phyloP scores from a whole-genome alignment of 2,797 vertebrate species.

The Odontamblyopus lacepedii region DNA sequence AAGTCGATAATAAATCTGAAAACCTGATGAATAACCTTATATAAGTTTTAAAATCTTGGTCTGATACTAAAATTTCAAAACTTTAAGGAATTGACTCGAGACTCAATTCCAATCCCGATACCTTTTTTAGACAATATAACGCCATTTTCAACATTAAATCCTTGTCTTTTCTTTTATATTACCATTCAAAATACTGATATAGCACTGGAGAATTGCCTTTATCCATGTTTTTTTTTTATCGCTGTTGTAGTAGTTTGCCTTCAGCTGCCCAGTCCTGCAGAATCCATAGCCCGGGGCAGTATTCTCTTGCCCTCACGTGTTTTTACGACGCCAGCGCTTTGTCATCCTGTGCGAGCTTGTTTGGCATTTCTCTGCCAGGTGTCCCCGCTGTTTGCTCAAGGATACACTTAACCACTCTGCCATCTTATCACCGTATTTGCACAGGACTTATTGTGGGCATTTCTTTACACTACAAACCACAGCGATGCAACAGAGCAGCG shows the following conservation, averaged over 20 bases:
- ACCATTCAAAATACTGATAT: too few species aligned
- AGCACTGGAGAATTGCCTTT: too few species aligned
- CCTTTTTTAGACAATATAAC: too few species aligned
- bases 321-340: conserved; percentile 3
- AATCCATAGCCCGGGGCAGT: not conserved
- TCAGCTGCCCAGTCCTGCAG: not conserved
- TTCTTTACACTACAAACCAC: conserved; percentile 8
- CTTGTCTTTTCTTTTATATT: too few species aligned
- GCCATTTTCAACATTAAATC: too few species aligned
- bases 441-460: conserved; percentile 5
- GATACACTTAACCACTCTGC: not conserved
- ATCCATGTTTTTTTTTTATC: too few species aligned
- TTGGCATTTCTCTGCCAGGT: conserved; percentile 29
- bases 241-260: not conserved
- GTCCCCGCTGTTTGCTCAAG: conserved; percentile 8
- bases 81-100: too few species aligned
- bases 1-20: too few species aligned
- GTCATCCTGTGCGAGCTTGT: conserved; percentile 35
- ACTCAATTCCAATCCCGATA: too few species aligned
- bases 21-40: too few species aligned
- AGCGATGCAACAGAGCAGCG: not conserved
- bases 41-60: too few species aligned
- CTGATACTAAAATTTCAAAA: too few species aligned
- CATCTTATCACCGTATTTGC: conserved; percentile 20
- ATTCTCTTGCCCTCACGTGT: not conserved